Evolutionary conservation across 2,113 vertebrate genomes (phyloP).

Genomic region (Jaculus jaculus): DNA sequence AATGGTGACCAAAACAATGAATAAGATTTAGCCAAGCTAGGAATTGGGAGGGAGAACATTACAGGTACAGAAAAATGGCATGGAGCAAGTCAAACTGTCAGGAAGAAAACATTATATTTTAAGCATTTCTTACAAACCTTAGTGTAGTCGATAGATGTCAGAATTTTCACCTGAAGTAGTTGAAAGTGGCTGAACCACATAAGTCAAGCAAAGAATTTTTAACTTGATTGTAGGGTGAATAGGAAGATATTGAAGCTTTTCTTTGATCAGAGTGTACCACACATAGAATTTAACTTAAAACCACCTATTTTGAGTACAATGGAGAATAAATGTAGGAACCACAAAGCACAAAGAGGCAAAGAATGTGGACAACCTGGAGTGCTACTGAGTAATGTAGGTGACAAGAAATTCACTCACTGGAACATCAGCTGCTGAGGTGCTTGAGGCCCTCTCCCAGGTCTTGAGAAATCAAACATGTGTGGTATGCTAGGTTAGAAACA

Average conservation of each 20-base stretch:
- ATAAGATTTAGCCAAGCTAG: not conserved
- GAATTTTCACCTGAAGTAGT: not conserved
- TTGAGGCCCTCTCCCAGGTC: not conserved
- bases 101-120: constrained; percentile 16
- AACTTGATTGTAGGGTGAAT: not conserved
- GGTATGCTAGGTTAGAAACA: not conserved
- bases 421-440: not conserved
- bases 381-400: not conserved
- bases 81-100: not conserved
- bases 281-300: not conserved
- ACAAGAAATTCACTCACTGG: not conserved
- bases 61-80: not conserved
- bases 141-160: not conserved
- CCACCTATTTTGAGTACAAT: not conserved
- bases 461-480: not conserved
- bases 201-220: not conserved
- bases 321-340: not conserved
- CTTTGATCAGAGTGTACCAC: not conserved
- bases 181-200: not conserved
- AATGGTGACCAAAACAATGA: not conserved
- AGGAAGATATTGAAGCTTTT: not conserved
- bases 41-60: not conserved
- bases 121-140: not conserved
- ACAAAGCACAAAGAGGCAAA: not conserved
- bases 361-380: not conserved